phyloP scores from a whole-genome alignment of 1,140 invertebrate genomes.

The Drosophila varians region DNA sequence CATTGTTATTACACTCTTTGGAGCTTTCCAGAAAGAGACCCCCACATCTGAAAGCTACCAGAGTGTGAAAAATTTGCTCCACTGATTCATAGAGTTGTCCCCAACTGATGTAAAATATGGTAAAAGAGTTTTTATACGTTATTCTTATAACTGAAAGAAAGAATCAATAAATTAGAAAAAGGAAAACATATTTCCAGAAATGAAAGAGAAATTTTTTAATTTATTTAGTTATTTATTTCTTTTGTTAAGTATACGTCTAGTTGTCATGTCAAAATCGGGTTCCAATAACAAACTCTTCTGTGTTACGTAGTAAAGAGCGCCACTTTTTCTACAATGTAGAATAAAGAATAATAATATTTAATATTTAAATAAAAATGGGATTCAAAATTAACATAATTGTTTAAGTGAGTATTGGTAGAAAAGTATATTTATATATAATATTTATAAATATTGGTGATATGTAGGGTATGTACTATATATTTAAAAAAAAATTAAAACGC shows the following conservation, averaged over 20 bases:
- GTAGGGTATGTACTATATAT: too few relatives aligned
- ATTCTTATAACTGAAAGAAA: neutral
- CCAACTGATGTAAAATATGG: neutral
- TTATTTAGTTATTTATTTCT: too few relatives aligned
- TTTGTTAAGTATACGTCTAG: neutral
- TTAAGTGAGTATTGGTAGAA: too few relatives aligned
- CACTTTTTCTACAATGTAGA: neutral
- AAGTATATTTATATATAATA: too few relatives aligned
- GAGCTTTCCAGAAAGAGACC: slow-evolving; percentile 14
- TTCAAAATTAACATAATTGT: too few relatives aligned
- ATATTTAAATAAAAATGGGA: too few relatives aligned
- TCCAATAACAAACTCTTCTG: neutral
- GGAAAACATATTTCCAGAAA: neutral
- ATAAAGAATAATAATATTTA: too few relatives aligned
- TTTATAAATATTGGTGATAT: neutral
- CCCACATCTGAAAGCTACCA: neutral
- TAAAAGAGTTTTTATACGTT: neutral
- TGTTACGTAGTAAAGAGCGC: neutral
- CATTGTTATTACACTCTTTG: slow-evolving; percentile 6
- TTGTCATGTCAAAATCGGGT: neutral
- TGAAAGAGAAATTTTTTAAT: too few relatives aligned
- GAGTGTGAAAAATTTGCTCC: neutral
- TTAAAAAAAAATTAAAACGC: too few relatives aligned
- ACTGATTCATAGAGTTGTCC: slow-evolving; percentile 3
- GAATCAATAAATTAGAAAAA: neutral